These are phyloP conservation scores for Berghia stephanieae DNA, from an alignment of 1,140 invertebrate species.

Conservation along the genomic window DNA sequence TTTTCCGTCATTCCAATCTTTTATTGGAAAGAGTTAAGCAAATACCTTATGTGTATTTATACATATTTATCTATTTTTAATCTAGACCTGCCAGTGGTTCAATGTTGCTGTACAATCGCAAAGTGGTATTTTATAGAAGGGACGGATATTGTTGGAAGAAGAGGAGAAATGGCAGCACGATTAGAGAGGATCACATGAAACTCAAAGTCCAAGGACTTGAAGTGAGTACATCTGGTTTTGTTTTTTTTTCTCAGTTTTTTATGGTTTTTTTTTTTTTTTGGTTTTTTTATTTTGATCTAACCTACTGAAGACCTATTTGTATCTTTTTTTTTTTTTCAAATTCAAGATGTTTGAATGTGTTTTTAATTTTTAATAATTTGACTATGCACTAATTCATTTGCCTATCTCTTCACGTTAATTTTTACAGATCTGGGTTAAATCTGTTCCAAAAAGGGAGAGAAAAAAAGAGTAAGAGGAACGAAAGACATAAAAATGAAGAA, in stretches of 20 bases:
- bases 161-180: constrained; percentile 96
- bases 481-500: too few relatives aligned
- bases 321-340: not conserved
- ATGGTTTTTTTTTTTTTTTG: not conserved
- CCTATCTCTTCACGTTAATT: too few relatives aligned
- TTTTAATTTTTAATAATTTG: too few relatives aligned
- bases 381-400: too few relatives aligned
- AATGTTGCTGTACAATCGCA: constrained; percentile 94
- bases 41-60: too few relatives aligned
- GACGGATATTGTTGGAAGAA: constrained; percentile 99
- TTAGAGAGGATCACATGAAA: constrained; percentile 99
- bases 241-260: not conserved
- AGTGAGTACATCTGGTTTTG: constrained; percentile 70
- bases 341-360: not conserved
- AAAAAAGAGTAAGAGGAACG: too few relatives aligned
- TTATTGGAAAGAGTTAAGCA: too few relatives aligned
- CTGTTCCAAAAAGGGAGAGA: too few relatives aligned
- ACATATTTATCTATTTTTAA: too few relatives aligned
- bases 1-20: too few relatives aligned
- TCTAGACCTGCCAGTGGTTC: constrained; percentile 94
- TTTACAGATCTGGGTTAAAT: too few relatives aligned
- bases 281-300: not conserved
- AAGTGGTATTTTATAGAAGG: constrained; percentile 93
- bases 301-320: not conserved
- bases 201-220: constrained; percentile 96